Percentiles rank a stretch among this genome's conserved stretches.
Conservation (phyloP, 2,797 vertebrate species). For the Rachycentron canadum region DNA sequence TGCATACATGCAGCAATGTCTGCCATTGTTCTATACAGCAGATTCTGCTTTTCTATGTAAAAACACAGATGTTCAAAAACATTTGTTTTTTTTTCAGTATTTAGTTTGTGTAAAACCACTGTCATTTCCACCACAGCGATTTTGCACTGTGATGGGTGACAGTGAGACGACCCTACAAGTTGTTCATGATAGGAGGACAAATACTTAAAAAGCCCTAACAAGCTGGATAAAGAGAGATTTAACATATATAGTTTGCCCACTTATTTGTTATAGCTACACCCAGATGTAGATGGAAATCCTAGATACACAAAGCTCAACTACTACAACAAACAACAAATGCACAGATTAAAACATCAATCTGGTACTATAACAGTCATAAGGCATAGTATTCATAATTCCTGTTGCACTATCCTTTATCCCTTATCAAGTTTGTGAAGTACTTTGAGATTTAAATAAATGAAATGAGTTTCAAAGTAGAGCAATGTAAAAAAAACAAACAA, state of each 20-base stretch:
- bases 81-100: no score
- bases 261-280: not conserved
- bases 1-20: no score
- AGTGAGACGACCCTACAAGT: no score
- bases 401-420: not conserved
- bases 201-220: no score
- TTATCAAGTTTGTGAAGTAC: not conserved
- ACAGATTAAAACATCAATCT: not conserved
- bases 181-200: no score
- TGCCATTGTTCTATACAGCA: no score
- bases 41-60: no score
- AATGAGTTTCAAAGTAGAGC: not conserved
- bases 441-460: not conserved
- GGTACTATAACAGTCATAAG: not conserved
- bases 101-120: no score
- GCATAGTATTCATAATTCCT: not conserved
- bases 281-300: not conserved
- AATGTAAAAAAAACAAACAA: not conserved
- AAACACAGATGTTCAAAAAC: no score
- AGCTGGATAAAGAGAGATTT: not conserved
- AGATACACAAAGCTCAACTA: not conserved
- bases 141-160: no score
- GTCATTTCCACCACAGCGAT: no score
- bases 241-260: not conserved
- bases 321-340: not conserved